phyloP scores from a whole-genome alignment of 2,113 vertebrate species.

The Taxidea taxus region DNA sequence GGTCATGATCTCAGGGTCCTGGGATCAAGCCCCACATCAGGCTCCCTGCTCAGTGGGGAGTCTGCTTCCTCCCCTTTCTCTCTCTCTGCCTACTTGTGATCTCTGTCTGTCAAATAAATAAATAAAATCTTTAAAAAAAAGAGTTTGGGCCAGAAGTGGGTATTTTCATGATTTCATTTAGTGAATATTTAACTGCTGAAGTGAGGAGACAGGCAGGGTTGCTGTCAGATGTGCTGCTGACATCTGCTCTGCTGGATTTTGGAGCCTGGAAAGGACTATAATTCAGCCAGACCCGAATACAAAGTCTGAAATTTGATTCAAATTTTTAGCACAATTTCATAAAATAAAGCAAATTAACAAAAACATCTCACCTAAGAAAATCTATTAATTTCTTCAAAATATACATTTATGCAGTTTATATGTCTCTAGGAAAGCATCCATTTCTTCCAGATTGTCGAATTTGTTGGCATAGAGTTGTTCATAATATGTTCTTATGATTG shows the following conservation, averaged over 20 bases:
- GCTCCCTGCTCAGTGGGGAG: background rate
- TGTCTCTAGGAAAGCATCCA: too few relatives aligned
- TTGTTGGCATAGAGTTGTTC: too few relatives aligned
- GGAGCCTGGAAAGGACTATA: background rate
- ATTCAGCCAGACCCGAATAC: background rate
- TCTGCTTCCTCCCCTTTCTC: too few relatives aligned
- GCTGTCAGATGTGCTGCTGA: background rate
- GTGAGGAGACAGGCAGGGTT: background rate
- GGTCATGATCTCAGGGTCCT: too few relatives aligned
- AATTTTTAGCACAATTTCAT: background rate
- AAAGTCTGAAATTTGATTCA: background rate
- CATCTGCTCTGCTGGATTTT: background rate
- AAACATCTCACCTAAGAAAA: background rate
- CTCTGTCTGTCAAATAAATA: too few relatives aligned
- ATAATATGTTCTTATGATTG: too few relatives aligned
- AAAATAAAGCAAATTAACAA: background rate
- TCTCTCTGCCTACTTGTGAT: too few relatives aligned
- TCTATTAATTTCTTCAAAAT: background rate
- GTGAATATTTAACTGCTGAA: background rate
- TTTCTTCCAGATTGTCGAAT: too few relatives aligned
- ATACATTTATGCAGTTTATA: background rate
- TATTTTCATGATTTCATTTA: background rate
- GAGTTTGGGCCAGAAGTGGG: background rate
- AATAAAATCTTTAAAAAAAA: too few relatives aligned
- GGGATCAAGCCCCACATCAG: too few relatives aligned